Percentiles rank a stretch among this genome's conserved stretches.
phyloP scores from a whole-genome alignment of 2,113 vertebrate genomes.

The Pollimyrus isidori region DNA sequence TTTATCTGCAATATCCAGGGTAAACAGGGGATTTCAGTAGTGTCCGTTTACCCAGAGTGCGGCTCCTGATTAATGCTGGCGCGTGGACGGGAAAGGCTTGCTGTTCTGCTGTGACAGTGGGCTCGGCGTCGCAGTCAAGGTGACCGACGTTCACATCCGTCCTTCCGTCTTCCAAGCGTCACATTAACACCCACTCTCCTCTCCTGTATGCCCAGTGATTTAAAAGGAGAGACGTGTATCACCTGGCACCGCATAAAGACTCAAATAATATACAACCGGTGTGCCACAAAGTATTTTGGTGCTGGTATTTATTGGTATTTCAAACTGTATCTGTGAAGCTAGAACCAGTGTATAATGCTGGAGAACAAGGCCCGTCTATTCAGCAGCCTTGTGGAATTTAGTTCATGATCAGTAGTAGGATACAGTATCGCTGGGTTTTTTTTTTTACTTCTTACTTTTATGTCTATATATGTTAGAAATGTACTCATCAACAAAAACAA shows the following conservation, averaged over 20 bases:
- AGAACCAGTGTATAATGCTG: neutral
- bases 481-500: neutral
- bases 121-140: neutral
- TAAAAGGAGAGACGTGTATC: neutral
- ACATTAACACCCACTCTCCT: neutral
- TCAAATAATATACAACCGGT: neutral
- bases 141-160: neutral
- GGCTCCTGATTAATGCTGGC: neutral
- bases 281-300: neutral
- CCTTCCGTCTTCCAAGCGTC: neutral
- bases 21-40: conserved; percentile 2
- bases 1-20: conserved; percentile 6
- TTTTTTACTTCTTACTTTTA: neutral
- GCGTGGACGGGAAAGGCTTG: neutral
- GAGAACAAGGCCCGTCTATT: neutral
- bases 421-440: neutral
- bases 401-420: neutral
- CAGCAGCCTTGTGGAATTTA: neutral
- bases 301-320: neutral
- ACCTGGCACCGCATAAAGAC: neutral
- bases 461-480: neutral
- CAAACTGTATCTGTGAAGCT: neutral
- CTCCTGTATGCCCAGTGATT: neutral
- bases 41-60: neutral
- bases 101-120: neutral